These are phyloP conservation scores for Athalia cordata DNA, from an alignment of 2,888 invertebrate species.

Conservation along the genomic window DNA sequence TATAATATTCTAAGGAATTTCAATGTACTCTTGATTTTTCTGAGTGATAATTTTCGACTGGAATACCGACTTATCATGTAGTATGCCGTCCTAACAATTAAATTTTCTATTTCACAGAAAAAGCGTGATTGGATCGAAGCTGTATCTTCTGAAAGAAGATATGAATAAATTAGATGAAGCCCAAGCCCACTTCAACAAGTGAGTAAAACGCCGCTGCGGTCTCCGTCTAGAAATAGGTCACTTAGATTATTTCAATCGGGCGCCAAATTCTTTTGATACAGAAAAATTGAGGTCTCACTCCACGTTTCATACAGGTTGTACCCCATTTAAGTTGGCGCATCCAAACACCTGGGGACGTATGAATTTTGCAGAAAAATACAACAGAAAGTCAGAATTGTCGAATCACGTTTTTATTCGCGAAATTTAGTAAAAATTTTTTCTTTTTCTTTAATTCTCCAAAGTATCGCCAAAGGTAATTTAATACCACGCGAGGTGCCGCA, in stretches of 20 bases:
- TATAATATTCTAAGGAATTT: no score
- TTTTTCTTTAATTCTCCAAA: no score
- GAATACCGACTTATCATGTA: not conserved
- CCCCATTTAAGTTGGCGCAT: no score
- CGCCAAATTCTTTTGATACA: not conserved
- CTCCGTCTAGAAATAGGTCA: not conserved
- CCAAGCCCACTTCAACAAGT: slow-evolving; percentile 76
- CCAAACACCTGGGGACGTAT: no score
- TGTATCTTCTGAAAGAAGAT: slow-evolving; percentile 82
- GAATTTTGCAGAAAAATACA: no score
- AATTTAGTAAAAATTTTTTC: no score
- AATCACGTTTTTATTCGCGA: no score
- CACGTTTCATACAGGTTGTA: no score
- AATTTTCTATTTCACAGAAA: slow-evolving; percentile 61
- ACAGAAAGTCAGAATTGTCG: no score
- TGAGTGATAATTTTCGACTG: not conserved
- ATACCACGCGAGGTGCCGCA: no score
- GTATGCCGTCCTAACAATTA: not conserved
- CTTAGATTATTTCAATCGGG: not conserved
- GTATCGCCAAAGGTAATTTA: no score
- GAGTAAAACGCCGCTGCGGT: slow-evolving; percentile 49
- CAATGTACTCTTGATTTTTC: slow-evolving; percentile 41
- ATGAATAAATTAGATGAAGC: slow-evolving; percentile 77
- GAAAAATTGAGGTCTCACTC: no score
- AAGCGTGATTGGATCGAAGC: slow-evolving; percentile 79